Evolutionary conservation across 2,113 vertebrate species (phyloP).

Genomic region (Scytalopus superciliaris): DNA sequence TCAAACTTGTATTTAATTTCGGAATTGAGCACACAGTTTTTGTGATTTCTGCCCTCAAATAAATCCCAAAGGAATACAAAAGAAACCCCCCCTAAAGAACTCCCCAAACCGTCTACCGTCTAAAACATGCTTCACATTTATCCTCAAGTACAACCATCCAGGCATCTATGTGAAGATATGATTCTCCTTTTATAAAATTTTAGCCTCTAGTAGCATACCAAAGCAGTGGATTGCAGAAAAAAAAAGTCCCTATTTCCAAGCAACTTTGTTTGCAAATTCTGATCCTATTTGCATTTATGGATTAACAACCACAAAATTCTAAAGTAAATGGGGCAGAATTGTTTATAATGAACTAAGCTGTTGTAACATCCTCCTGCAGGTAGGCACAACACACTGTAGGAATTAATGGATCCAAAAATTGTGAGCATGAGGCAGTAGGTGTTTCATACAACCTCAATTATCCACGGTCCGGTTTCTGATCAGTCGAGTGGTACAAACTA

Average conservation of each 20-base stretch:
- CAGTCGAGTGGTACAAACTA: conserved; percentile 47
- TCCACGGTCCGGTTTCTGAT: conserved; percentile 50
- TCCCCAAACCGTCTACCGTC: background rate
- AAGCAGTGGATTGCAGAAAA: background rate
- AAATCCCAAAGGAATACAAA: background rate
- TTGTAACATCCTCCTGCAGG: conserved; percentile 41
- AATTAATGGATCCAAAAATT: conserved; percentile 67
- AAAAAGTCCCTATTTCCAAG: background rate
- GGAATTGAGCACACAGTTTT: background rate
- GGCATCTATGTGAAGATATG: background rate
- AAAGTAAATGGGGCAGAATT: conserved; percentile 65
- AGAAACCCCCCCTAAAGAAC: background rate
- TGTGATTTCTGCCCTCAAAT: background rate
- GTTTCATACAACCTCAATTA: conserved; percentile 62
- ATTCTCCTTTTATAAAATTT: background rate
- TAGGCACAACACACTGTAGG: conserved; percentile 20
- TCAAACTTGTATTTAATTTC: background rate
- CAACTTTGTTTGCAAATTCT: background rate
- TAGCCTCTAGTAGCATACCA: background rate
- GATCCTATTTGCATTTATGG: background rate
- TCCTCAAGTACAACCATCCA: background rate
- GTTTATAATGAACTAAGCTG: conserved; percentile 53
- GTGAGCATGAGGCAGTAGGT: conserved; percentile 31
- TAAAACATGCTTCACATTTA: background rate
- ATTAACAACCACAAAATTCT: conserved; percentile 46